Conservation (phyloP, 2,797 vertebrate genomes). For the Salarias fasciatus region DNA sequence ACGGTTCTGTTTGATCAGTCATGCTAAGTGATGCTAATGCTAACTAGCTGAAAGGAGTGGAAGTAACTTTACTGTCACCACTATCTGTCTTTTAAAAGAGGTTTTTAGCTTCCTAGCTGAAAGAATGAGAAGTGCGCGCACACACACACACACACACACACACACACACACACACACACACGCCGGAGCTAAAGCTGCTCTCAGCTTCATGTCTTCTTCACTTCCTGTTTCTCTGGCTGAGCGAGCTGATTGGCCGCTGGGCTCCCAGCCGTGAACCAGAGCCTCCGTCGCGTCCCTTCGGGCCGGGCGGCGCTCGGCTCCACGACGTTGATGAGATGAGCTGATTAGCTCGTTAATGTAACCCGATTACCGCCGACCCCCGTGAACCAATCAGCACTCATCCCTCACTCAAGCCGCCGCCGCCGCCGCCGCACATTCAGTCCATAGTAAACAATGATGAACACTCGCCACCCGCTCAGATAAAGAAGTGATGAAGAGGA, state of each 20-base stretch:
- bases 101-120: too few relatives aligned
- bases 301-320: too few relatives aligned
- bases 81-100: too few relatives aligned
- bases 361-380: conserved; percentile 78
- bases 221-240: conserved; percentile 22
- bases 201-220: conserved; percentile 38
- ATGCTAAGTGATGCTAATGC: too few relatives aligned
- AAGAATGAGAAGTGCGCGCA: too few relatives aligned
- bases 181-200: conserved; percentile 39
- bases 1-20: too few relatives aligned
- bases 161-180: too few relatives aligned
- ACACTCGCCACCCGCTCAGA: conserved; percentile 59
- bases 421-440: conserved; percentile 66
- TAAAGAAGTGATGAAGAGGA: conserved; percentile 59
- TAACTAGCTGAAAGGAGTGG: too few relatives aligned
- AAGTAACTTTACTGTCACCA: too few relatives aligned
- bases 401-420: conserved; percentile 70
- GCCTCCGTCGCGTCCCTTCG: too few relatives aligned
- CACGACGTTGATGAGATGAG: conserved; percentile 81
- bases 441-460: conserved; percentile 76
- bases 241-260: conserved; percentile 23
- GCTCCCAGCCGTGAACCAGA: too few relatives aligned
- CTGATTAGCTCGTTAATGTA: conserved; percentile 80
- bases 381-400: conserved; percentile 76
- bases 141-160: too few relatives aligned